phyloP scores from a whole-genome alignment of 2,113 vertebrate species.

The Pogonocichla stellata region DNA sequence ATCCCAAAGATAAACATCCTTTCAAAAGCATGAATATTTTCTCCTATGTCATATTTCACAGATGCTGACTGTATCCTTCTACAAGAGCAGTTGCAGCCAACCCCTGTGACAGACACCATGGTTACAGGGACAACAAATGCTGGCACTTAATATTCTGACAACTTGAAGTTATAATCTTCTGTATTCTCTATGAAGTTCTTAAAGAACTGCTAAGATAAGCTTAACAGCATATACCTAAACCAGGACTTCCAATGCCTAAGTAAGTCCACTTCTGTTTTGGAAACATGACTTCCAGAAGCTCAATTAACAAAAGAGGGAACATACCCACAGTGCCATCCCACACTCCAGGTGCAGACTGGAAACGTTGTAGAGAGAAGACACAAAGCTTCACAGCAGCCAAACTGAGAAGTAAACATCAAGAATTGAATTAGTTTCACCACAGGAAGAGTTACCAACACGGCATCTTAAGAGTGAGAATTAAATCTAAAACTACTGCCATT shows the following conservation, averaged over 20 bases:
- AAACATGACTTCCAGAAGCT: slow-evolving; percentile 40
- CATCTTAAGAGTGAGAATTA: not conserved
- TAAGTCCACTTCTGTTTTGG: slow-evolving; percentile 51
- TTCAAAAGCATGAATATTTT: not conserved
- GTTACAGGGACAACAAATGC: not conserved
- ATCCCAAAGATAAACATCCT: not conserved
- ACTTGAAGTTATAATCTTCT: not conserved
- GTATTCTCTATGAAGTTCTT: not conserved
- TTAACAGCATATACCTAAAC: not conserved
- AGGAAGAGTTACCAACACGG: not conserved
- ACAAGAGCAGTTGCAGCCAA: not conserved
- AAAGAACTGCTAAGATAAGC: not conserved
- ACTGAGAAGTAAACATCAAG: slow-evolving; percentile 71
- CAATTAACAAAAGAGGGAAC: slow-evolving; percentile 63
- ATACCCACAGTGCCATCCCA: slow-evolving; percentile 95
- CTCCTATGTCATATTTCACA: not conserved
- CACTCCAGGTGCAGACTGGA: slow-evolving; percentile 89
- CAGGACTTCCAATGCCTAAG: not conserved
- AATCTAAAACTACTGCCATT: not conserved
- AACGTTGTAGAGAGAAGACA: slow-evolving; percentile 86
- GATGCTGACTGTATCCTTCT: not conserved
- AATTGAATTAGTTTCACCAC: not conserved
- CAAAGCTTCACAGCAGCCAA: slow-evolving; percentile 95
- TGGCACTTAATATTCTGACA: not conserved
- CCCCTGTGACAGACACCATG: not conserved